These are phyloP conservation scores for Limenitis camilla DNA, from an alignment of 2,888 invertebrate genomes.

Conservation along the genomic window DNA sequence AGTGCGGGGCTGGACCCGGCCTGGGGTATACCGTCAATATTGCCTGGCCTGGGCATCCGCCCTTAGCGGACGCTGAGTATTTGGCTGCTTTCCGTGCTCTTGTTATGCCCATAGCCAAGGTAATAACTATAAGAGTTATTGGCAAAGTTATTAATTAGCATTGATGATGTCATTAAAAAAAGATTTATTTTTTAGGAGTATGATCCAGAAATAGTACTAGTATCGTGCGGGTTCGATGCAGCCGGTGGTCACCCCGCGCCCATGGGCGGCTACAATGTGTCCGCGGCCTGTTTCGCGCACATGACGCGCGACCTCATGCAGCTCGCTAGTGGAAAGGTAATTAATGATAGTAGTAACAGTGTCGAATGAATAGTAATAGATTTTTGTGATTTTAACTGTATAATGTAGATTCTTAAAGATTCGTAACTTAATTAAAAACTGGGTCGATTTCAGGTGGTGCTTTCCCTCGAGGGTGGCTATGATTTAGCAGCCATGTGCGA, in stretches of 20 bases:
- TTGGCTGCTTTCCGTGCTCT: slow-evolving; percentile 96
- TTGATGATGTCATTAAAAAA: too few relatives aligned
- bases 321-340: slow-evolving; percentile 92
- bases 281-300: slow-evolving; percentile 96
- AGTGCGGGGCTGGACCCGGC: slow-evolving; percentile 93
- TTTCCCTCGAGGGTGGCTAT: slow-evolving; percentile 97
- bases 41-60: slow-evolving; percentile 93
- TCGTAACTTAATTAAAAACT: slow-evolving; percentile 93
- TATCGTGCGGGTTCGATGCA: slow-evolving; percentile 99
- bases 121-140: slow-evolving; percentile 23
- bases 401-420: too few relatives aligned
- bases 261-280: slow-evolving; percentile 95
- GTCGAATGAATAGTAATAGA: too few relatives aligned
- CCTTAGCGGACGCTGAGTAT: slow-evolving; percentile 97
- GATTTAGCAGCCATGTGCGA: slow-evolving; percentile 97
- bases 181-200: slow-evolving; percentile 75
- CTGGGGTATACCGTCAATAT: slow-evolving; percentile 97
- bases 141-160: too few relatives aligned
- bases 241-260: slow-evolving; percentile 95
- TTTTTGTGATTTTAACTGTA: too few relatives aligned
- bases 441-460: slow-evolving; percentile 88
- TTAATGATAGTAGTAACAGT: too few relatives aligned
- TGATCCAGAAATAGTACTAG: slow-evolving; percentile 93
- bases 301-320: slow-evolving; percentile 96
- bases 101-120: slow-evolving; percentile 95